These are phyloP conservation scores for Crotalus helleri DNA, from an alignment of 2,113 vertebrate genomes.

Conservation along the genomic window DNA sequence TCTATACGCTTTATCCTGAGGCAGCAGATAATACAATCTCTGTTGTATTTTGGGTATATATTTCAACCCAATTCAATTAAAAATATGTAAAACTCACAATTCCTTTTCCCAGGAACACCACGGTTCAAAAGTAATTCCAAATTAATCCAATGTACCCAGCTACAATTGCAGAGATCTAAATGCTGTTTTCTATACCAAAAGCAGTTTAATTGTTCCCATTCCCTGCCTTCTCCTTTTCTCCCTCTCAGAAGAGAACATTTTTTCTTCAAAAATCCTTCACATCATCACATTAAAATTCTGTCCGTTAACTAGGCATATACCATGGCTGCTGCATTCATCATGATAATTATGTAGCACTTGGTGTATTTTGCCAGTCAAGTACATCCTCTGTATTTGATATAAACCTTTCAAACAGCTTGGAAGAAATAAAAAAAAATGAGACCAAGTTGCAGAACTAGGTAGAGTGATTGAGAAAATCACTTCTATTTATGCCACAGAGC, in stretches of 20 bases:
- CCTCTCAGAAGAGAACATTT: neutral
- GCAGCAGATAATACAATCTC: slow-evolving; percentile 23
- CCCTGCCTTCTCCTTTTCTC: neutral
- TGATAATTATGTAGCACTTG: slow-evolving; percentile 56
- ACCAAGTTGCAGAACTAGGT: slow-evolving; percentile 37
- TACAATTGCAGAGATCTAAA: neutral
- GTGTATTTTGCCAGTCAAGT: slow-evolving; percentile 49
- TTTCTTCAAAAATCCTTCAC: slow-evolving; percentile 9
- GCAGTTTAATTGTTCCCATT: neutral
- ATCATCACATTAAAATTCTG: slow-evolving; percentile 20
- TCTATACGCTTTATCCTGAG: slow-evolving; percentile 18
- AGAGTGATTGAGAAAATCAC: slow-evolving; percentile 60
- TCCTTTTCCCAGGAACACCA: neutral
- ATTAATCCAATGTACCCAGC: neutral
- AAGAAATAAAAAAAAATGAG: slow-evolving; percentile 51
- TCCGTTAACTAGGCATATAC: slow-evolving; percentile 19
- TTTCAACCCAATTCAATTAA: slow-evolving; percentile 3
- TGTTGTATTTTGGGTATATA: neutral
- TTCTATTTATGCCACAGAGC: slow-evolving; percentile 59
- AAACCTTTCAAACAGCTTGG: slow-evolving; percentile 53
- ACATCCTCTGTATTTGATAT: slow-evolving; percentile 56
- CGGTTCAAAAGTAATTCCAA: neutral
- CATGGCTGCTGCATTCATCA: slow-evolving; percentile 31
- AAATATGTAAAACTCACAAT: neutral
- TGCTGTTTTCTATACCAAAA: neutral